phyloP scores from a whole-genome alignment of 2,797 vertebrate genomes.

The Liparis tanakae region DNA sequence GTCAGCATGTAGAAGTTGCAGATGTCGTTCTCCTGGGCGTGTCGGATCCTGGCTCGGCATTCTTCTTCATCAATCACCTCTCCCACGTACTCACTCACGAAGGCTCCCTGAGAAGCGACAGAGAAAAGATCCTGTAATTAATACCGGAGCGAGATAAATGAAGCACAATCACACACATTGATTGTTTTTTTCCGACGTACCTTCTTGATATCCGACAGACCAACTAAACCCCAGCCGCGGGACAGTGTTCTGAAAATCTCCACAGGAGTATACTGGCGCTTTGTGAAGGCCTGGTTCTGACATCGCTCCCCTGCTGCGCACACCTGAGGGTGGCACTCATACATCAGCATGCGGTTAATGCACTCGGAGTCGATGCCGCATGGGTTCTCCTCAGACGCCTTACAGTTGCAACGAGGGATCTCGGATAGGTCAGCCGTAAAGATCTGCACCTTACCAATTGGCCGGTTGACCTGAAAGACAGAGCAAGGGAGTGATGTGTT shows the following conservation, averaged over 20 bases:
- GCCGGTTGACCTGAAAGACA: slow-evolving; percentile 88
- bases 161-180: neutral
- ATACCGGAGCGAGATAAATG: neutral
- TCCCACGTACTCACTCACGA: slow-evolving; percentile 98
- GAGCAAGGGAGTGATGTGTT: neutral
- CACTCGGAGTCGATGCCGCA: slow-evolving; percentile 97
- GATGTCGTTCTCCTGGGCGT: slow-evolving; percentile 97
- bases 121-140: neutral
- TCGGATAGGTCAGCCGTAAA: slow-evolving; percentile 96
- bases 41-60: slow-evolving; percentile 92
- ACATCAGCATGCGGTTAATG: slow-evolving; percentile 98
- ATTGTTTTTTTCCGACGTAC: slow-evolving; percentile 64
- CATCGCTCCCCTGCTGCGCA: slow-evolving; percentile 92
- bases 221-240: slow-evolving; percentile 94
- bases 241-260: slow-evolving; percentile 94
- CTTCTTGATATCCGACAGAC: slow-evolving; percentile 93
- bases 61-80: slow-evolving; percentile 98
- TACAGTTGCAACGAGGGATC: slow-evolving; percentile 97
- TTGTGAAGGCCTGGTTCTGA: slow-evolving; percentile 97
- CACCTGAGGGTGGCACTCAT: slow-evolving; percentile 96
- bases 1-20: slow-evolving; percentile 99
- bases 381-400: slow-evolving; percentile 92
- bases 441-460: slow-evolving; percentile 95
- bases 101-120: slow-evolving; percentile 87
- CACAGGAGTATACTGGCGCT: slow-evolving; percentile 92